Evolutionary conservation across 2,113 vertebrate species (phyloP), one percentile per base, ranked within the genome.

Genomic region (Datnioides undecimradiatus): DNA sequence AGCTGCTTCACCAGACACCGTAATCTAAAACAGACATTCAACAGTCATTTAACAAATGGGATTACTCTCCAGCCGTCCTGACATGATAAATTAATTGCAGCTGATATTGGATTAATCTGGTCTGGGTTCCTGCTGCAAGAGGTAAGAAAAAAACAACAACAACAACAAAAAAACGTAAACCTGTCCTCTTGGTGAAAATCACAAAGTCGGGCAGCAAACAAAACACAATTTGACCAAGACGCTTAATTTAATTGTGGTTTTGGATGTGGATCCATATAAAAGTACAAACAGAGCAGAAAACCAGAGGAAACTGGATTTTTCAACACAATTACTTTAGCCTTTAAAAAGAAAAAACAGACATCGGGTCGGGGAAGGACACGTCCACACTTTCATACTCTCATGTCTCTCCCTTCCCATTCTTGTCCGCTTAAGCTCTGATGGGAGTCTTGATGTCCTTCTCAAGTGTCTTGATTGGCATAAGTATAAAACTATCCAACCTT

Each of bases 1-100:
- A 99, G 90, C 17, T 98, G 98, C 78, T 99, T 99, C 81, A 99
- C 95, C 94, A 99, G 95, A 91, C 97, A 97, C 70, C 97, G 89
- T 81, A 99, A 95, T 87, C 98, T 99, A 87, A 73, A 85, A 86
- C 83, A 86, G 83, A 88, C 82, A 86, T 58, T 71, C 77, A 85
- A 48, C 51, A 69, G 63, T 65, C 19, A 51, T 83, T 92, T 86
- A 89, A 62, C 87, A 89, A 76, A 92, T 85, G 25, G 48, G 40
- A 88, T 87, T 87, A 90, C 70, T 58, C 36, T 63, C 48, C 31
- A 36, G 54, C 58, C 41, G 33, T 70, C 34, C 58, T 74, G 49
- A 84, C 79, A 88, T 84, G 77, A 84, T 54, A 23, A 80, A 90
- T 82, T 74, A 48, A 82, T 80, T 70, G 65, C 14, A 27, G 25